phyloP scores from a whole-genome alignment of 2,888 invertebrate species.

The Ectemnius lituratus region DNA sequence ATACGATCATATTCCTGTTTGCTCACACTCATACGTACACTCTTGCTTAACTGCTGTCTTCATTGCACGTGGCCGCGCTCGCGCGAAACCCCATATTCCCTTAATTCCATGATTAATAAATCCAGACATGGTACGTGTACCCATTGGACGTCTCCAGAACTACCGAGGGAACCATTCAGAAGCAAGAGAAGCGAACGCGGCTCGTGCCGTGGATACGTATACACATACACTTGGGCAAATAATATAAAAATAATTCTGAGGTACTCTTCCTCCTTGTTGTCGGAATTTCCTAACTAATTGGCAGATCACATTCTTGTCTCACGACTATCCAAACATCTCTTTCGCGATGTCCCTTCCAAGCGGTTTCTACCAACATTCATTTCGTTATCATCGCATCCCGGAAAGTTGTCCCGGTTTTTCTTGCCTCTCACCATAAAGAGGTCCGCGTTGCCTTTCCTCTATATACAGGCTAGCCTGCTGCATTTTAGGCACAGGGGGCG shows the following conservation, averaged over 20 bases:
- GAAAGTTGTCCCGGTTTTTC: no score
- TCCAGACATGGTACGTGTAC: no score
- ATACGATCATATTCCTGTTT: conserved; percentile 23
- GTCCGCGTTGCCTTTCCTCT: no score
- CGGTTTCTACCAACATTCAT: not conserved
- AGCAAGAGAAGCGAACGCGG: conserved; percentile 20
- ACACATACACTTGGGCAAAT: conserved; percentile 60
- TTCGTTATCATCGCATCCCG: not conserved
- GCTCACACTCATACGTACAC: conserved; percentile 20
- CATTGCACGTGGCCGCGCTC: conserved; percentile 15
- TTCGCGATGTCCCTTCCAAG: not conserved
- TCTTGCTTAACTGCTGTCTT: conserved; percentile 21
- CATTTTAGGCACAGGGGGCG: conserved; percentile 54
- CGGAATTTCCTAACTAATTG: conserved; percentile 57
- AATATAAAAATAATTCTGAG: conserved; percentile 67
- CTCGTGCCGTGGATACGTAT: conserved; percentile 25
- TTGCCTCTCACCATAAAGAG: no score
- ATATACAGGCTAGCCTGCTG: conserved; percentile 40
- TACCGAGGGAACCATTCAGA: not conserved
- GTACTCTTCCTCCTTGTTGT: conserved; percentile 47
- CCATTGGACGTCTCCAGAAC: no score
- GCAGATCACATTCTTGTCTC: conserved; percentile 47
- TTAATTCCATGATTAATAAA: not conserved
- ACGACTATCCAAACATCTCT: no score
- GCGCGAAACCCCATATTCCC: not conserved